A percentile compares a stretch with the other conserved stretches of the same genome.
phyloP scores from a whole-genome alignment of 2,797 vertebrate genomes.

The Semotilus atromaculatus region DNA sequence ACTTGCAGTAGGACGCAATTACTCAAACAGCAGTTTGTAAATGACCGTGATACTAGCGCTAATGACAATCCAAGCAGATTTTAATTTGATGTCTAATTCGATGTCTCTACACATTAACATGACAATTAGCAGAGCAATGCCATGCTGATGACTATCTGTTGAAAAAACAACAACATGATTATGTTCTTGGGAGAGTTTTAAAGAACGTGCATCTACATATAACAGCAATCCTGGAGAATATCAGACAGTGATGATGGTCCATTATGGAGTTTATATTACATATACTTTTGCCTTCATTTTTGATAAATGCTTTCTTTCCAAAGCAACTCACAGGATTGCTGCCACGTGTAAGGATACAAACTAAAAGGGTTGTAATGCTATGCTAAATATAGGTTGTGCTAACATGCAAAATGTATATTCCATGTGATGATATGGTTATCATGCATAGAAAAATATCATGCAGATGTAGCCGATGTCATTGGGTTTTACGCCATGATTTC shows the following conservation, averaged over 20 bases:
- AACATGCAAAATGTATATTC: not conserved
- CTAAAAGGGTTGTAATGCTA: not conserved
- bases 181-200: not conserved
- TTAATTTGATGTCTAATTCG: slow-evolving; percentile 35
- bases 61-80: slow-evolving; percentile 30
- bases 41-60: not conserved
- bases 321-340: not conserved
- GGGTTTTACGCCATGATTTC: not conserved
- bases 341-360: not conserved
- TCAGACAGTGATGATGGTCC: not conserved
- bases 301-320: slow-evolving; percentile 12
- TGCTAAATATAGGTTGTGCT: not conserved
- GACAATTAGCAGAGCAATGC: slow-evolving; percentile 18
- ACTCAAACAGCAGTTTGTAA: slow-evolving; percentile 43
- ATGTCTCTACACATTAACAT: slow-evolving; percentile 29
- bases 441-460: not conserved
- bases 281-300: not conserved
- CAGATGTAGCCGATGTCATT: not conserved
- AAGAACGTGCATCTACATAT: not conserved
- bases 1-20: not conserved
- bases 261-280: slow-evolving; percentile 9
- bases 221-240: not conserved
- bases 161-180: slow-evolving; percentile 15
- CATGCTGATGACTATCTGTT: not conserved
- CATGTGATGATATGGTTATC: not conserved